Conservation (phyloP, 1,140 invertebrate species). For the Papilio helenus region DNA sequence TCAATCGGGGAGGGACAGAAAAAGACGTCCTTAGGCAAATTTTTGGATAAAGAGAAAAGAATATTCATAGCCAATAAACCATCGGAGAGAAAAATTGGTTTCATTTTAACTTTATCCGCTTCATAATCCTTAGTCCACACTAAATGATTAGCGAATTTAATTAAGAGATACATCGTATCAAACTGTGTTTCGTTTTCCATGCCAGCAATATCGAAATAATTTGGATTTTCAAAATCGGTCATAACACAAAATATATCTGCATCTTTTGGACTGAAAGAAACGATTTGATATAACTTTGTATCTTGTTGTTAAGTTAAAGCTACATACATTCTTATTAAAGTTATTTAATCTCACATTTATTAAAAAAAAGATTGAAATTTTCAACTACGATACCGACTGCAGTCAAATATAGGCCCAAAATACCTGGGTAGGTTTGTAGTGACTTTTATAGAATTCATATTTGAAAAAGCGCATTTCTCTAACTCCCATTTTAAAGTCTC, state of each 20-base stretch:
- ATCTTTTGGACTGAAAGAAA: constrained; percentile 61
- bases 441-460: constrained; percentile 58
- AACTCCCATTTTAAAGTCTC: constrained; percentile 60
- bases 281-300: not conserved
- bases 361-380: too few species aligned
- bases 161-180: constrained; percentile 64
- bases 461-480: constrained; percentile 63
- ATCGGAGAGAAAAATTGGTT: constrained; percentile 68
- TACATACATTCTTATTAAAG: too few species aligned
- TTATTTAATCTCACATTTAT: too few species aligned
- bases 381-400: not conserved
- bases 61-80: constrained; percentile 67
- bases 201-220: constrained; percentile 52
- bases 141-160: constrained; percentile 67
- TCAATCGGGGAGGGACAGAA: constrained; percentile 64
- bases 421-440: constrained; percentile 67
- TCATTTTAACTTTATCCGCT: constrained; percentile 46
- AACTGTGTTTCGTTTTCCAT: constrained; percentile 55
- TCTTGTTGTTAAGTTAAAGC: not conserved
- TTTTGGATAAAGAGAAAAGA: constrained; percentile 58
- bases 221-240: constrained; percentile 68
- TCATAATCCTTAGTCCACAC: constrained; percentile 40
- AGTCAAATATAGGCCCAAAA: not conserved
- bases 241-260: constrained; percentile 70
- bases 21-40: constrained; percentile 61